phyloP scores from a whole-genome alignment of 2,888 invertebrate genomes.

The Papilio protenor region DNA sequence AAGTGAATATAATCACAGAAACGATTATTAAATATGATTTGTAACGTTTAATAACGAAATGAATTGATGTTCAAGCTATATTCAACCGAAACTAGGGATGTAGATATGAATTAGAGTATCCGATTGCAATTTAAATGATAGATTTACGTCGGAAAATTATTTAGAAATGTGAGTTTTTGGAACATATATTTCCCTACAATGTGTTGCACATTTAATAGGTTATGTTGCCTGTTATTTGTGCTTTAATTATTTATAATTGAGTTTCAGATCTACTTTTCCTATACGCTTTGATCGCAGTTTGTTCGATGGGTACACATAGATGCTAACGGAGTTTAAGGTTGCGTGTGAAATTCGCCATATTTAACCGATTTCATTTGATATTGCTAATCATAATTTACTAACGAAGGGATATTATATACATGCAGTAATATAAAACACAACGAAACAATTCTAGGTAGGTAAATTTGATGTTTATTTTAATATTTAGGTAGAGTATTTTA shows the following conservation, averaged over 20 bases:
- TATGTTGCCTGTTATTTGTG: conserved; percentile 24
- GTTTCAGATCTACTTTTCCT: conserved; percentile 38
- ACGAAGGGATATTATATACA: conserved; percentile 4
- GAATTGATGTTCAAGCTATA: background rate
- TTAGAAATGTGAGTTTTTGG: background rate
- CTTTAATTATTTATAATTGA: conserved; percentile 5
- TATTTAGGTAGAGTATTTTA: background rate
- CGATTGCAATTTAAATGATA: background rate
- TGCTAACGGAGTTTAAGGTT: conserved; percentile 7
- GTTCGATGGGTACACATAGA: conserved; percentile 7
- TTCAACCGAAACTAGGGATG: background rate
- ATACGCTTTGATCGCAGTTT: conserved; percentile 9
- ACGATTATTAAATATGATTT: background rate
- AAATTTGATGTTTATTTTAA: background rate
- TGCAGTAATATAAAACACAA: conserved; percentile 21
- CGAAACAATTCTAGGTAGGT: conserved; percentile 25
- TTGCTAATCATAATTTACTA: conserved; percentile 9
- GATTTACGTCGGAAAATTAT: background rate
- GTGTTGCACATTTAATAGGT: conserved; percentile 4
- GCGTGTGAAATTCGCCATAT: conserved; percentile 3
- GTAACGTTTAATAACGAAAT: background rate
- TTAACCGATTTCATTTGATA: conserved; percentile 14
- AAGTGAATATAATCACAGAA: background rate
- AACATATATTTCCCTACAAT: background rate
- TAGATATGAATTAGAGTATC: background rate